phyloP scores from a whole-genome alignment of 2,888 invertebrate species.

The Acronicta leporina region DNA sequence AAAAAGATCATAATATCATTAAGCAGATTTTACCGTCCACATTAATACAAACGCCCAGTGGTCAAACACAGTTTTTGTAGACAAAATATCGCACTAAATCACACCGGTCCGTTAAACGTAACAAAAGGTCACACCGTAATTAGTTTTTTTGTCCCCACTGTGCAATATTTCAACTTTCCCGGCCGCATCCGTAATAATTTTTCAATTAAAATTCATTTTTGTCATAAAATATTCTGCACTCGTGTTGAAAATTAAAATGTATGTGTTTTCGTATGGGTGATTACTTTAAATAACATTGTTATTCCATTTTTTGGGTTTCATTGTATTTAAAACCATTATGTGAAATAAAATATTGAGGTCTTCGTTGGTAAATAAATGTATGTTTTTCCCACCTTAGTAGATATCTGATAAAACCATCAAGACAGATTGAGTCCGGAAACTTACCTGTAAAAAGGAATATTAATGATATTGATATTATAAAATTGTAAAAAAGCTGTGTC shows the following conservation, averaged over 20 bases:
- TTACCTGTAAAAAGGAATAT: slow-evolving; percentile 40
- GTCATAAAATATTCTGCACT: slow-evolving; percentile 61
- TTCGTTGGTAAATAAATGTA: slow-evolving; percentile 2
- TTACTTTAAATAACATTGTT: slow-evolving; percentile 51
- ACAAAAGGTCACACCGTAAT: slow-evolving; percentile 77
- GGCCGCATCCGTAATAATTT: slow-evolving; percentile 79
- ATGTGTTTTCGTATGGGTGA: slow-evolving; percentile 56
- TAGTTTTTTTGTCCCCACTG: slow-evolving; percentile 76
- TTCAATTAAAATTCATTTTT: slow-evolving; percentile 78
- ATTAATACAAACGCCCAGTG: slow-evolving; percentile 45
- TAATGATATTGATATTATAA: neutral
- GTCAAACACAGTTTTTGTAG: slow-evolving; percentile 45
- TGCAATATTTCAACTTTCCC: slow-evolving; percentile 76
- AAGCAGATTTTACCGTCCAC: slow-evolving; percentile 42
- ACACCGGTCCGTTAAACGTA: slow-evolving; percentile 61
- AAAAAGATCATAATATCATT: slow-evolving; percentile 45
- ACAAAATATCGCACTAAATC: slow-evolving; percentile 73
- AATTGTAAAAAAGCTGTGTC: no score
- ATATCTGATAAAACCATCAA: neutral
- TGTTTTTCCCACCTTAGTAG: slow-evolving; percentile 1
- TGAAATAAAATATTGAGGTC: neutral
- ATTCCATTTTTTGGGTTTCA: slow-evolving; percentile 35
- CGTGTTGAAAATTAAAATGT: slow-evolving; percentile 60
- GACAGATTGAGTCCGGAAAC: slow-evolving; percentile 2
- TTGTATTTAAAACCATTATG: slow-evolving; percentile 26